Evolutionary conservation across 2,888 invertebrate genomes (phyloP).

Genomic region (Eupithecia insigniata): DNA sequence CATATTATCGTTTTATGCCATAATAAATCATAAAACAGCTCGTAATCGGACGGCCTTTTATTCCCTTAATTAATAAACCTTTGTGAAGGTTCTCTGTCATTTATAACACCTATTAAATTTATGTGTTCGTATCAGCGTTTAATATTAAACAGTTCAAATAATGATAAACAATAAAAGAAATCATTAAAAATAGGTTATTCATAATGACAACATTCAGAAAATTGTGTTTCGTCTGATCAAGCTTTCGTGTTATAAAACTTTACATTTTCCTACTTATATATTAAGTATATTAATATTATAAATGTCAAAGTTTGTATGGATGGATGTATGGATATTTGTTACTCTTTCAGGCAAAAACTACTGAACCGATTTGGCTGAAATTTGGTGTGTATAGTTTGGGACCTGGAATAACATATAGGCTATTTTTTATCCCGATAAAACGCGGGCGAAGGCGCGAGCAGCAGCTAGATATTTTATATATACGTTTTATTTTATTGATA

Average conservation of each 20-base stretch:
- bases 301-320: no score
- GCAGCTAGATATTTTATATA: no score
- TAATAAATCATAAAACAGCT: constrained; percentile 10
- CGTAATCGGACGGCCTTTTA: constrained; percentile 13
- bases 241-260: neutral
- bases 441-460: no score
- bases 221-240: neutral
- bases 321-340: no score
- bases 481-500: neutral
- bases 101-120: constrained; percentile 14
- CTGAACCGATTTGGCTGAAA: no score
- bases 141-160: constrained; percentile 1
- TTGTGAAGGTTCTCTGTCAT: constrained; percentile 10
- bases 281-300: no score
- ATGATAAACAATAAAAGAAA: neutral
- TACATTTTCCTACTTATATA: no score
- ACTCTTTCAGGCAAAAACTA: no score
- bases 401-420: no score
- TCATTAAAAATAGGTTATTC: neutral
- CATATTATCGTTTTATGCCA: neutral
- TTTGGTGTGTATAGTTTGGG: no score
- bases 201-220: neutral
- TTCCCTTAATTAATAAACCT: constrained; percentile 9
- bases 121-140: neutral
- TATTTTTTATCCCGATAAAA: no score